Conservation (phyloP, 2,888 invertebrate genomes). For the Drosophila colorata region DNA sequence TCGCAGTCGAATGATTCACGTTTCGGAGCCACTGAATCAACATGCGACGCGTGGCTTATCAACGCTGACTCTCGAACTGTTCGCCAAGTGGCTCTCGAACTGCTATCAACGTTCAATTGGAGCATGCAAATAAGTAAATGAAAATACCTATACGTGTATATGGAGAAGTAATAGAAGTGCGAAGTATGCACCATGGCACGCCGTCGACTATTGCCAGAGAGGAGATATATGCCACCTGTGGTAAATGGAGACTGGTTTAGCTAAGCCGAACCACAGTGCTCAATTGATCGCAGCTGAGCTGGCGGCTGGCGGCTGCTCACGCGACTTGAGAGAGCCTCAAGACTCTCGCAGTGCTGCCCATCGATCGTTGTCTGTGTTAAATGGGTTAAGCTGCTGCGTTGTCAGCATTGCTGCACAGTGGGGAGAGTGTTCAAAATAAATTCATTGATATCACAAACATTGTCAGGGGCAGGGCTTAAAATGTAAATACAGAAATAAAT, state of each 20-base stretch:
- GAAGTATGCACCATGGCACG: too few species aligned
- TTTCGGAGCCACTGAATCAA: background rate
- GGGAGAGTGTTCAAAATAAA: background rate
- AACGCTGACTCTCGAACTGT: background rate
- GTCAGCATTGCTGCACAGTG: constrained; percentile 55
- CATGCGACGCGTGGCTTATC: constrained; percentile 6
- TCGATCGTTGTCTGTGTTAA: constrained; percentile 49
- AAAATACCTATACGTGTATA: background rate
- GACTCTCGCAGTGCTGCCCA: constrained; percentile 11
- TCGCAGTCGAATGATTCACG: constrained; percentile 30
- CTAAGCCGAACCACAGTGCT: background rate
- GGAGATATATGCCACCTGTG: background rate
- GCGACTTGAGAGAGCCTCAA: constrained; percentile 1
- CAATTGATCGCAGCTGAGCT: constrained; percentile 18
- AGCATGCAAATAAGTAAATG: background rate
- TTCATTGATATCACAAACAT: background rate
- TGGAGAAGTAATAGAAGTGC: background rate
- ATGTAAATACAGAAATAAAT: too few species aligned
- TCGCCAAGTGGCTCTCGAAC: background rate
- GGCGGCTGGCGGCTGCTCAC: too few species aligned
- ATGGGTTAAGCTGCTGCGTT: constrained; percentile 61
- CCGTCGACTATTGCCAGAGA: too few species aligned
- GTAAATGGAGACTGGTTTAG: constrained; percentile 33
- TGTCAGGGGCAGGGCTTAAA: too few species aligned
- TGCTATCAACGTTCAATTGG: constrained; percentile 15